phyloP scores from a whole-genome alignment of 2,888 invertebrate genomes.

The Eilema griseolum region DNA sequence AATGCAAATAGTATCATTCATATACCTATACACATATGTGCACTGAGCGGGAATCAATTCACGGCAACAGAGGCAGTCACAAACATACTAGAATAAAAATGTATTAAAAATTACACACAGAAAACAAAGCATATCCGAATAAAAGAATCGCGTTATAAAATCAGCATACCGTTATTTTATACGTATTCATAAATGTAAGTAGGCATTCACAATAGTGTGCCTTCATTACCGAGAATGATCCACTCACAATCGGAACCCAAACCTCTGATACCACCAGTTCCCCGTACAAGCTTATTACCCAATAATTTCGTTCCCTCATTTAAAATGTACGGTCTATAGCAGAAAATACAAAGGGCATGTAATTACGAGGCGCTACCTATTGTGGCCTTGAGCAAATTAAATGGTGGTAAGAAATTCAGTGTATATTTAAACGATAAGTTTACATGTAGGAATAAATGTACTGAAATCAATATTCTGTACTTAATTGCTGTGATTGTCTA shows the following conservation, averaged over 20 bases:
- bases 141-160: not conserved
- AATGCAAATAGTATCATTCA: no score
- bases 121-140: no score
- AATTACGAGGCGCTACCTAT: conserved; percentile 11
- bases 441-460: not conserved
- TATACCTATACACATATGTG: no score
- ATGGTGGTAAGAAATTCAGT: conserved; percentile 2
- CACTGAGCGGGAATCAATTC: no score
- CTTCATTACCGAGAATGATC: not conserved
- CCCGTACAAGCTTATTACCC: not conserved
- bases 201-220: not conserved
- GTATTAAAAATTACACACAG: no score
- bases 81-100: no score
- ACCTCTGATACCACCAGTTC: not conserved
- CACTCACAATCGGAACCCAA: not conserved
- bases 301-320: conserved; percentile 13
- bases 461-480: not conserved
- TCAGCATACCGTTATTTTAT: not conserved
- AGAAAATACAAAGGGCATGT: conserved; percentile 6
- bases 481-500: not conserved
- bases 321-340: conserved; percentile 7
- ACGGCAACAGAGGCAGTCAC: no score
- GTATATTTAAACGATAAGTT: conserved; percentile 1
- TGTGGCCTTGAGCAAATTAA: conserved; percentile 15
- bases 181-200: not conserved